Evolutionary conservation across 2,888 invertebrate genomes (phyloP), one percentile per base, ranked within the genome.

Genomic region (Coenonympha glycerion): DNA sequence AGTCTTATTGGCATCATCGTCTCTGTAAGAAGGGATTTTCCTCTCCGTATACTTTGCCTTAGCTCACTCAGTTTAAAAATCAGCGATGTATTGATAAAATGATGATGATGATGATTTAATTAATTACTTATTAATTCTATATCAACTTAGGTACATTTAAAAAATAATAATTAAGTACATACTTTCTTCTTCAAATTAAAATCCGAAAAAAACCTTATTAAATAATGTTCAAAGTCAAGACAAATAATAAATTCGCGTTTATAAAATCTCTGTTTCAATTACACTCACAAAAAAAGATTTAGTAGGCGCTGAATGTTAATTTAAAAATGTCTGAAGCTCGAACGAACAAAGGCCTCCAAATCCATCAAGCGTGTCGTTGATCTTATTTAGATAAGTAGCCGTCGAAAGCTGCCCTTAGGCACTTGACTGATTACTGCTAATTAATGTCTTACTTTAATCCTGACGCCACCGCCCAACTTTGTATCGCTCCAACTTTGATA

Each of bases 371-470:
- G 75, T 70, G 76, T 70, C 77, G 62, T 71, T 73, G 84, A 84
- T 84, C 82, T 81, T 84, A 84, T 84, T 84, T 80, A 84, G 84
- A 84, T 84, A 84, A 84, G 83, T 77, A 71, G 73, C 71, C 72
- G 75, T 66, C 71, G 80, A 80, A 80, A 74, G 75, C 69, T 61
- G 66, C 73, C 78, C 75, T 82, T 79, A 74, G 72, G 68, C 73
- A 60, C 76, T 75, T 83, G 83, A 84, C 82, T 78, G 83, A 84
- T 84, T 80, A 71, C 75, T 71, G 68, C 76, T 83, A 83, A 83
- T 82, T 76, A 83, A 76, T 79, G 82, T 78, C 77, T 75, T 69
- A 66, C 66, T 76, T 68, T 76, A 81, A 80, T 80, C 79, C 73
- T 47, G 26, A 47, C 47, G 50, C 37, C 39, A 30, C 40, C 42